Conservation (phyloP, 2,888 invertebrate genomes). For the Plebejus anna region DNA sequence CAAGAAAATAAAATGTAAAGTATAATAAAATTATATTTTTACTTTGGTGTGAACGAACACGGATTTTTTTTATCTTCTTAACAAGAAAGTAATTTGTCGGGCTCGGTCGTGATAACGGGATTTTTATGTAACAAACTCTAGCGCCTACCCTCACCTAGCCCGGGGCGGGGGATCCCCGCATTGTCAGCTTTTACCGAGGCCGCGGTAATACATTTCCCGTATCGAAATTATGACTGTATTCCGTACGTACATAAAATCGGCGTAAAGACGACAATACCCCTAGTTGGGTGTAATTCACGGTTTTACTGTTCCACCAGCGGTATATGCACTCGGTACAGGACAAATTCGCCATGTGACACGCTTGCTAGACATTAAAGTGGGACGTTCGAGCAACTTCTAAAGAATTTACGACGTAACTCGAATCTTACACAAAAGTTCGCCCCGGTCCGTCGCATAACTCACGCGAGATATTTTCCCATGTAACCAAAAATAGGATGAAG, state of each 20-base stretch:
- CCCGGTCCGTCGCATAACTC: constrained; percentile 38
- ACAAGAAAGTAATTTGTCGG: constrained; percentile 79
- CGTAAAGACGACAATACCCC: constrained; percentile 68
- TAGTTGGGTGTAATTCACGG: constrained; percentile 63
- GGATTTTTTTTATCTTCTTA: constrained; percentile 75
- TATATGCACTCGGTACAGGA: constrained; percentile 52
- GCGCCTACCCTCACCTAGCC: constrained; percentile 78
- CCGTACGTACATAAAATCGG: constrained; percentile 73
- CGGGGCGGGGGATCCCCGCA: constrained; percentile 71
- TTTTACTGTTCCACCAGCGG: constrained; percentile 65
- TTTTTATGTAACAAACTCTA: constrained; percentile 78
- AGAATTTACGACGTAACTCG: constrained; percentile 39
- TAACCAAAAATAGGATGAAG: constrained; percentile 36
- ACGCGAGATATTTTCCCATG: constrained; percentile 38
- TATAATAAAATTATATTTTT: constrained; percentile 51
- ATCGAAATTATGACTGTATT: constrained; percentile 74
- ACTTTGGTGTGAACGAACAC: constrained; percentile 70
- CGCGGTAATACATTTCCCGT: constrained; percentile 68
- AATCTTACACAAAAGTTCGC: constrained; percentile 38
- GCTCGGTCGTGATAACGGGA: constrained; percentile 75
- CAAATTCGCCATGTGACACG: constrained; percentile 50
- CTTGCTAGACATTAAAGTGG: constrained; percentile 42
- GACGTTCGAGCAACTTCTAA: constrained; percentile 38
- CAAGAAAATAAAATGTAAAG: constrained; percentile 5
- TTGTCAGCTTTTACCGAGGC: constrained; percentile 72